phyloP scores from a whole-genome alignment of 2,113 vertebrate genomes.

The Thermophis baileyi region DNA sequence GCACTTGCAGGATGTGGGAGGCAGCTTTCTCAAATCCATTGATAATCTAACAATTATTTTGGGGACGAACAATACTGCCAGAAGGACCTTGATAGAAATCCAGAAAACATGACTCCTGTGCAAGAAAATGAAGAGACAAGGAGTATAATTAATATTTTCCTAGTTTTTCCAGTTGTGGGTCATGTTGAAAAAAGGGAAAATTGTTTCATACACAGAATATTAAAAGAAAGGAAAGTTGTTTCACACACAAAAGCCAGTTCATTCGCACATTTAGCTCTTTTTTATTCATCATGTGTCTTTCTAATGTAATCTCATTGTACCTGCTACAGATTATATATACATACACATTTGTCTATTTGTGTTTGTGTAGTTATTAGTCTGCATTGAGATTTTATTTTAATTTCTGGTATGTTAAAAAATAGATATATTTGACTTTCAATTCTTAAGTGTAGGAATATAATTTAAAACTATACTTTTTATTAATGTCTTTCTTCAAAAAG shows the following conservation, averaged over 20 bases:
- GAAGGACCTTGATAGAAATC: neutral
- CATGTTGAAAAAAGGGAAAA: neutral
- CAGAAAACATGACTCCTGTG: neutral
- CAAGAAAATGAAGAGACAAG: neutral
- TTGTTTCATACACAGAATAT: neutral
- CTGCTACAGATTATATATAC: neutral
- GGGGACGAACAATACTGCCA: neutral
- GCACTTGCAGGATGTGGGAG: neutral
- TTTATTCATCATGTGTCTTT: neutral
- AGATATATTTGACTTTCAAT: constrained; percentile 19
- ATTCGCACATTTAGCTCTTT: neutral
- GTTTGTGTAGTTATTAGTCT: constrained; percentile 4
- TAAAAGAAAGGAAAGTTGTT: neutral
- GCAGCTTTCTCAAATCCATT: neutral
- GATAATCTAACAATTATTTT: neutral
- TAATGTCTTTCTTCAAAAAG: constrained; percentile 47
- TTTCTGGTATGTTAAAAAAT: neutral
- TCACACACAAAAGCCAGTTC: neutral
- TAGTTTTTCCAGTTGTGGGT: neutral
- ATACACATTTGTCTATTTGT: neutral
- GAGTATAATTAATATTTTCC: neutral
- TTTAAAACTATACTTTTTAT: constrained; percentile 20
- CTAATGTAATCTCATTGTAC: neutral
- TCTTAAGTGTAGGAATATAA: constrained; percentile 30
- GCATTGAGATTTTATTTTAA: neutral